Evolutionary conservation across 2,113 vertebrate genomes (phyloP).

Genomic region (Mandrillus leucophaeus): DNA sequence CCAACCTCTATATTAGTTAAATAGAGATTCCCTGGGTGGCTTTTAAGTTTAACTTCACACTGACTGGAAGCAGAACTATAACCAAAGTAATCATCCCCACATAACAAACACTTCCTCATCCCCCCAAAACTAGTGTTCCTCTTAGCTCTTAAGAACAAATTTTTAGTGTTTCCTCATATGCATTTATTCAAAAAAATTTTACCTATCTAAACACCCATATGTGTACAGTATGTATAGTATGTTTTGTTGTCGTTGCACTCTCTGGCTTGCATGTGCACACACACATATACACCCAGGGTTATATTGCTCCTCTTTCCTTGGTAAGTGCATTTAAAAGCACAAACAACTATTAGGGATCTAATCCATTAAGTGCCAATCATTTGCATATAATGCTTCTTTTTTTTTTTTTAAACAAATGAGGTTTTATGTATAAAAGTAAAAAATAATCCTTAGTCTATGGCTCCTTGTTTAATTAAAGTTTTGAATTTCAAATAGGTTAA

Average conservation of each 20-base stretch:
- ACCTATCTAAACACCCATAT: neutral
- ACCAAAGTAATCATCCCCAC: neutral
- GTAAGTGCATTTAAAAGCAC: neutral
- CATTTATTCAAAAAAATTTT: neutral
- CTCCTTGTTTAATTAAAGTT: neutral
- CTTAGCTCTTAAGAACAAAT: neutral
- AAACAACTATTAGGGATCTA: neutral
- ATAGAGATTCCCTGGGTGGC: neutral
- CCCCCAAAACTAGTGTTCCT: neutral
- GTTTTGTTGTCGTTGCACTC: neutral
- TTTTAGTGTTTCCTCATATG: neutral
- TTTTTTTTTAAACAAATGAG: neutral
- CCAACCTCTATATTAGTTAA: neutral
- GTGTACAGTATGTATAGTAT: neutral
- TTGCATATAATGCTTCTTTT: neutral
- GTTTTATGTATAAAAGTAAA: neutral
- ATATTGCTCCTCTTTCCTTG: neutral
- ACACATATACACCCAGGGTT: neutral
- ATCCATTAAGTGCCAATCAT: neutral
- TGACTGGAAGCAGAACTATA: constrained; percentile 43
- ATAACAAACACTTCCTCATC: constrained; percentile 58
- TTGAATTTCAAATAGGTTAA: constrained; percentile 2
- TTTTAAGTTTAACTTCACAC: constrained; percentile 14
- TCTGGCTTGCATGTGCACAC: neutral
- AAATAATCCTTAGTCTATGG: neutral